Base-by-base conservation (phyloP, 2,888 invertebrate genomes). In the Mycogona germanica region DNA sequence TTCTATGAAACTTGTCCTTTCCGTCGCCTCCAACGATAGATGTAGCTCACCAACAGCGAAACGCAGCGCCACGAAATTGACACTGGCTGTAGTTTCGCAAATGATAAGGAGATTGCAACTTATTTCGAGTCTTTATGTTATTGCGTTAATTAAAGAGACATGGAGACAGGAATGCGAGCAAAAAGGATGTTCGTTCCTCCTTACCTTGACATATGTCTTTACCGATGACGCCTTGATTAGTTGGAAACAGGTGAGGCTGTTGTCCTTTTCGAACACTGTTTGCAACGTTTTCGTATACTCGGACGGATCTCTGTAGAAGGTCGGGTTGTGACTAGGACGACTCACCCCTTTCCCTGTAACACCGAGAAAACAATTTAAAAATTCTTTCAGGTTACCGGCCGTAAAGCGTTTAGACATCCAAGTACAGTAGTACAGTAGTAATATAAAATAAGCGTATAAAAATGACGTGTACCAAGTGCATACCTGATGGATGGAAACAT, bases 401-500 rank as follows among this genome's bases (percentile, higher is more conserved):
- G 14, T 35, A 35, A 12, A 35, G 14, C 12, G 14, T 35, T n/a
- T n/a, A n/a, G n/a, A n/a, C n/a, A n/a, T n/a, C n/a, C n/a, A n/a
- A n/a, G n/a, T n/a, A n/a, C n/a, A n/a, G n/a, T n/a, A n/a, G n/a
- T n/a, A n/a, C n/a, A n/a, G n/a, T n/a, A n/a, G n/a, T n/a, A n/a
- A n/a, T n/a, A n/a, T n/a, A n/a, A n/a, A n/a, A n/a, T n/a, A n/a
- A n/a, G n/a, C n/a, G n/a, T n/a, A n/a, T n/a, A n/a, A n/a, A n/a
- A n/a, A 12, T 32, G n/a, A 32, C n/a, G 35, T 12, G n/a, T 32
- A n/a, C 9, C 35, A 32, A 7, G 9, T 25, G 30, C 14, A 9
- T 50, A 70, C 76, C 76, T 62, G 75, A 75, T 37, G 72, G 71
- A 58, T 74, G 71, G 59, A 71, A 72, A 64, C 76, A 77, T 2